Evolutionary conservation across 2,888 invertebrate genomes (phyloP).

Genomic region (Mesorhabditis belari): DNA sequence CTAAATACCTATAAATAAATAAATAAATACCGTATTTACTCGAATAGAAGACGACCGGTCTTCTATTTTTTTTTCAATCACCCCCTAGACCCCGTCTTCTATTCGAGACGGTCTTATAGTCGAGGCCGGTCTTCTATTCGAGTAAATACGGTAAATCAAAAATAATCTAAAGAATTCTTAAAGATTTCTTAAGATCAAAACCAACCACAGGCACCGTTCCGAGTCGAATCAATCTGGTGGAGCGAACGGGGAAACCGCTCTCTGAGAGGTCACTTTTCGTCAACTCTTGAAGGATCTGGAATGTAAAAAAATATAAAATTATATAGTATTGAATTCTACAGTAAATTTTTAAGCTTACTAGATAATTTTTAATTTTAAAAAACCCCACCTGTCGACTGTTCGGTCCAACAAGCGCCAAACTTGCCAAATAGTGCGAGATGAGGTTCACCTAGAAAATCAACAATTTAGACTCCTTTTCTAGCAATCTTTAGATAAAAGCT

Average conservation of each 20-base stretch:
- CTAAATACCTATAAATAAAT: neutral
- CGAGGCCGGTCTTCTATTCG: too few relatives aligned
- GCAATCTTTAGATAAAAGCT: neutral
- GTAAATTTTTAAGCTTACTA: neutral
- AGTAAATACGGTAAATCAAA: too few relatives aligned
- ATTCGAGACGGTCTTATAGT: too few relatives aligned
- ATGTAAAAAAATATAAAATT: neutral
- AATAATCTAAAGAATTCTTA: too few relatives aligned
- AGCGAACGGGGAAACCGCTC: conserved; percentile 54
- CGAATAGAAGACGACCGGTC: neutral
- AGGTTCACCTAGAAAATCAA: conserved; percentile 6
- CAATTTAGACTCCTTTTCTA: too few relatives aligned
- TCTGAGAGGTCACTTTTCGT: conserved; percentile 50
- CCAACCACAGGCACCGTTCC: conserved; percentile 39
- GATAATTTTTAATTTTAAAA: neutral
- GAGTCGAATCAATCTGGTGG: conserved; percentile 47
- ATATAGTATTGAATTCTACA: neutral
- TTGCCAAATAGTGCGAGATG: conserved; percentile 42
- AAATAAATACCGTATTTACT: too few relatives aligned
- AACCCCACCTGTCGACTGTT: conserved; percentile 27
- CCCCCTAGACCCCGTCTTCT: too few relatives aligned
- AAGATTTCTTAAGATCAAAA: neutral
- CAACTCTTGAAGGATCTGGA: conserved; percentile 52
- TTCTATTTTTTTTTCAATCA: neutral
- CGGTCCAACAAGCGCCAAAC: conserved; percentile 41